These are phyloP conservation scores for Eupithecia dodoneata DNA, from an alignment of 2,888 invertebrate species.

Conservation along the genomic window DNA sequence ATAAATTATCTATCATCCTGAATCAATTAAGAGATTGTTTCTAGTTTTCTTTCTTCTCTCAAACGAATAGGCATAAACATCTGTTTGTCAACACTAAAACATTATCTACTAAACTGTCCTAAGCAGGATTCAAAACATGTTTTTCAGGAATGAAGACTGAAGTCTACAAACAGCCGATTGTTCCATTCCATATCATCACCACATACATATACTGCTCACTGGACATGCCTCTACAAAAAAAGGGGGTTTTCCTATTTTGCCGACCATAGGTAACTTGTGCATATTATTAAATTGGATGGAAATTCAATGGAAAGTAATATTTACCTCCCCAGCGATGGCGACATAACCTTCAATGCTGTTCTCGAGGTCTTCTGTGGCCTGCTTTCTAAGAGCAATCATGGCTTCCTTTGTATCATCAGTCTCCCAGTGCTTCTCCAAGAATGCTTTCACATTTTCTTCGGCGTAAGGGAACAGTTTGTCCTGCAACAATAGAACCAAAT, in stretches of 20 bases:
- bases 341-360: constrained; percentile 84
- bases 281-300: not conserved
- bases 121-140: not conserved
- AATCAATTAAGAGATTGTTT: not conserved
- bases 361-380: constrained; percentile 84
- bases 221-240: too few species aligned
- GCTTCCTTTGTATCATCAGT: constrained; percentile 86
- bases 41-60: not conserved
- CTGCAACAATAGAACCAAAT: constrained; percentile 71
- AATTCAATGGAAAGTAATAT: constrained; percentile 2
- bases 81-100: not conserved
- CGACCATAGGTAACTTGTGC: not conserved
- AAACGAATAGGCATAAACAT: not conserved
- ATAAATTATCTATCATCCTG: not conserved
- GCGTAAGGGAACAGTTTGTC: constrained; percentile 92
- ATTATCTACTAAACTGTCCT: not conserved
- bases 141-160: too few species aligned
- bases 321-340: constrained; percentile 80
- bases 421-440: constrained; percentile 89
- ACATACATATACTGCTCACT: too few species aligned
- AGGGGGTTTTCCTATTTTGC: not conserved
- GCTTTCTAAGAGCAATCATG: constrained; percentile 86
- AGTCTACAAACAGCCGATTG: too few species aligned
- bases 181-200: too few species aligned
- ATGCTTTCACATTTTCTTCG: constrained; percentile 87